Evolutionary conservation across 2,113 vertebrate species (phyloP), one percentile per base, ranked within the genome.

Genomic region (Indicator maculatus): DNA sequence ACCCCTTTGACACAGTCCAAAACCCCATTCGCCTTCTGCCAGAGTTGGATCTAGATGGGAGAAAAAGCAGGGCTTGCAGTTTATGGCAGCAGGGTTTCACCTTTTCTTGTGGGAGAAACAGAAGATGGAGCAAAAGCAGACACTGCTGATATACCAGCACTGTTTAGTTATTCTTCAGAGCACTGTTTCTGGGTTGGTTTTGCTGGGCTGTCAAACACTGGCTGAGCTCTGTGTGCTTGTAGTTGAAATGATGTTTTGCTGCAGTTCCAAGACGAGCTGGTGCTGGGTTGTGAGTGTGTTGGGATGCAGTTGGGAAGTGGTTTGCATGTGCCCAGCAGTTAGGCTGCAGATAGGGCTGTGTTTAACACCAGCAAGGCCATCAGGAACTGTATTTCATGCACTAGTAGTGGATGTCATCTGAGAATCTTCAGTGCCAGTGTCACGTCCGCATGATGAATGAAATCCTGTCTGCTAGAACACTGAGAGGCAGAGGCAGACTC

Each of bases 281-380:
- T 74, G 53, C 58, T 90, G 74, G 41, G 41, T 33, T 77, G 12
- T 77, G 74, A 86, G 72, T 67, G 64, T 47, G 59, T 15, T 90
- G 74, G 55, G 77, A 90, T 84, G 63, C 5, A 0, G n/a, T 26
- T 84, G 64, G 73, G 90, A 84, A 90, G 78, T 36, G 81, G 44
- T 39, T 0, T 74, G 38, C 27, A 4, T 11, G 71, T 76, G 38
- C 90, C 96, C 81, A 75, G 36, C 58, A 65, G 27, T 65, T 72
- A 89, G 63, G 72, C 59, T 63, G 66, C 36, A 79, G 70, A 95
- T 84, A 89, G 89, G 78, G 81, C 83, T 73, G 30, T 73, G 55
- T 44, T 44, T 60, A 83, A 73, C 36, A 87, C 41, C 66, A 78
- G 27, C 55, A 79, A 95, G 83, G 44, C 44, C 66, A 73, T 24